Base-by-base conservation (phyloP, 2,113 vertebrate genomes). In the Pithys albifrons region DNA sequence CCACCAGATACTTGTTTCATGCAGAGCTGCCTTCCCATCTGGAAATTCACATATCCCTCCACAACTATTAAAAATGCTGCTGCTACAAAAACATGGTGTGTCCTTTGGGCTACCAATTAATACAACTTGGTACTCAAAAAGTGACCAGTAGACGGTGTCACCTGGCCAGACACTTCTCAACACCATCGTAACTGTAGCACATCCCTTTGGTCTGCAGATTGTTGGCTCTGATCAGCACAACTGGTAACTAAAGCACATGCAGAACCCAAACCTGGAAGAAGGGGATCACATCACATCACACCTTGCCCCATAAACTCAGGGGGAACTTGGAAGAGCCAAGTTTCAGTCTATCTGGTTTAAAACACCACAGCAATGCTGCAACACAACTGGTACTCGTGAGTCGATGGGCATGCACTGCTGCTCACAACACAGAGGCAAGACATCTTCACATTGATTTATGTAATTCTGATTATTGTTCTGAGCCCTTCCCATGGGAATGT, bases 11-110 rank as follows among this genome's bases (percentile, higher is more conserved):
- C 43, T 35, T 19, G 19, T 14, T 71, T 27, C 77, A 45, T 0
- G 16, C 93, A 91, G 41, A 83, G 52, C 79, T 79, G 59, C 35
- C 29, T 25, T 28, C 70, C 57, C 73, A 22, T 3, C 48, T 55
- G 37, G 13, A 76, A 79, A 22, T 0, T 6, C 71, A n/a, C 0
- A 57, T 3, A 66, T 11, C 76, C 76, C 72, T 14, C 9, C 8
- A 11, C 61, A 67, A 24, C 43, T 25, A 22, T 8, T 14, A 7
- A 31, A 79, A 71, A 23, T 0, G 3, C 5, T 65, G 61, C 65
- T 62, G 48, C 65, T 37, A 43, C 19, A 2, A 3, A 55, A 39
- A 41, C 1, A 1, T 3, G 1, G 0, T 1, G 2, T 2, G 31
- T 12, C 46, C 10, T 28, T 58, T 2, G 61, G 79, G 79, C 88